Percentiles rank a stretch among this genome's conserved stretches.
Conservation (phyloP, 1,140 invertebrate genomes). For the Elymnias hypermnestra region DNA sequence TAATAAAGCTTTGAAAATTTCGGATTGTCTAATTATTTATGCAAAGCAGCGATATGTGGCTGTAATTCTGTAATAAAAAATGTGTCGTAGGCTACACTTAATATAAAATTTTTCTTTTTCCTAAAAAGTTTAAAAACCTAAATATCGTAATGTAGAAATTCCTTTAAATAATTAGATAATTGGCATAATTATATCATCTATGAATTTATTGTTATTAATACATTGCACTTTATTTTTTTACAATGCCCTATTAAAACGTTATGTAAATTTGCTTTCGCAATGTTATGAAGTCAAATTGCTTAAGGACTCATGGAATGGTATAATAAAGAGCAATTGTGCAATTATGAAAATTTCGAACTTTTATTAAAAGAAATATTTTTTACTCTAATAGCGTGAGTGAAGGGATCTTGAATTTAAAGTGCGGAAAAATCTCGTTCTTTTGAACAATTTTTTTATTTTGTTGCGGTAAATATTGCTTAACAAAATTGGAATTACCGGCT, state of each 20-base stretch:
- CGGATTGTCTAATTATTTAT: too few relatives aligned
- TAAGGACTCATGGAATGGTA: constrained; percentile 3
- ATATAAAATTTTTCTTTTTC: too few relatives aligned
- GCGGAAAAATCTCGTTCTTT: background rate
- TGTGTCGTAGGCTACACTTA: too few relatives aligned
- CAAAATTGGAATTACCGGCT: background rate
- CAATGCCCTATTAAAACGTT: background rate
- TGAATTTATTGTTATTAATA: background rate
- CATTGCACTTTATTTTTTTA: too few relatives aligned
- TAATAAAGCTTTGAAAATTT: too few relatives aligned
- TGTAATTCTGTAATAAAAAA: too few relatives aligned
- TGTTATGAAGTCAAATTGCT: constrained; percentile 2
- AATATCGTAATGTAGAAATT: too few relatives aligned
- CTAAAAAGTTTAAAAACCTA: too few relatives aligned
- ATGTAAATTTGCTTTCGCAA: constrained; percentile 5
- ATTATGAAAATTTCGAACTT: constrained; percentile 6
- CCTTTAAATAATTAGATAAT: too few relatives aligned
- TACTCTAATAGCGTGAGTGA: constrained; percentile 1
- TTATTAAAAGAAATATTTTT: constrained; percentile 5
- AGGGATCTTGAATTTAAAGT: constrained; percentile 2
- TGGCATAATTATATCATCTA: background rate
- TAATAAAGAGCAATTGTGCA: constrained; percentile 7
- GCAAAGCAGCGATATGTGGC: too few relatives aligned
- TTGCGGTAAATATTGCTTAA: background rate
- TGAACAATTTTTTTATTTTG: background rate